Base-by-base conservation (phyloP, 2,113 vertebrate genomes). In the Vidua macroura region DNA sequence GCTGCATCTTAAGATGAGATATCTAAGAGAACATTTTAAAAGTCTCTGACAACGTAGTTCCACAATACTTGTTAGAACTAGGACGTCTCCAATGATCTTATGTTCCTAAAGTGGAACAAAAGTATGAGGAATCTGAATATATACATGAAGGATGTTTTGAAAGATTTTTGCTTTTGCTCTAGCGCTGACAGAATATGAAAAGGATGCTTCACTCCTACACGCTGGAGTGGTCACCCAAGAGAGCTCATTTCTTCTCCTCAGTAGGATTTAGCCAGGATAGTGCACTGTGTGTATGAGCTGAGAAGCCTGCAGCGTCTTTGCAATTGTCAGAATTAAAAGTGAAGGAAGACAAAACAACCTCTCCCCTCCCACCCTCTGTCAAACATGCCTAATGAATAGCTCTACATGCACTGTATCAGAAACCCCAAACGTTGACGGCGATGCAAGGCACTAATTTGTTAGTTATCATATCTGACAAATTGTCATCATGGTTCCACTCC, bases 311-410 rank as follows among this genome's bases (percentile, higher is more conserved):
- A 96, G 96, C 25, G 44, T 93, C 93, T 96, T 95, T 96, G 94
- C 92, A 94, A 96, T 96, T 97, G 95, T 96, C 96, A 96, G 95
- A 96, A 96, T 96, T 94, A 96, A 96, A 95, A 97, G 93, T 96
- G 96, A 97, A 93, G 92, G 91, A 95, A 93, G 93, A 96, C 95
- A 93, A 96, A 96, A 96, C 93, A 95, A 96, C 93, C 94, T 96
- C 93, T 90, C 95, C 95, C 94, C 93, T 96, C 94, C 93, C 90
- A 96, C 94, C 93, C 95, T 93, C 96, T 95, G 96, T 96, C 90
- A 96, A 96, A 96, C 93, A 94, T 55, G 88, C 92, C 92, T 96
- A 96, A 95, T 96, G 96, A 96, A 94, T 59, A 94, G 92, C 90
- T 95, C 76, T 53, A 28, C 83, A 75, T 73, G 94, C 92, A n/a